Evolutionary conservation across 2,113 vertebrate genomes (phyloP).

Genomic region (Amphiprion percula): DNA sequence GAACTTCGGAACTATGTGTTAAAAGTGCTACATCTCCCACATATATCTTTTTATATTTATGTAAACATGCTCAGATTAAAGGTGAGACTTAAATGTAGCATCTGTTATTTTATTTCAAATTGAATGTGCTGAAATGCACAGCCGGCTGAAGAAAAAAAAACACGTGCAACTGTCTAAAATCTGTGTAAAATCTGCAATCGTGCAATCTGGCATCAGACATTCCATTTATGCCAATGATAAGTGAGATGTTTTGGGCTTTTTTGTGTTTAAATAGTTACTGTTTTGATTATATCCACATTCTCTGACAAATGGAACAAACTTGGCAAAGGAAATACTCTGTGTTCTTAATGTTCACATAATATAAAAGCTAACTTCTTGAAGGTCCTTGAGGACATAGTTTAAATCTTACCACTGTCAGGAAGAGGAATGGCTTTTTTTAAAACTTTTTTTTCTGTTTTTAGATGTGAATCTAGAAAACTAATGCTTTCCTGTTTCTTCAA

Average conservation of each 20-base stretch:
- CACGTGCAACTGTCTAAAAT: not conserved
- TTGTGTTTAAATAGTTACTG: constrained; percentile 14
- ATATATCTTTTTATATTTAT: too few species aligned
- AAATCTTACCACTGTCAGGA: constrained; percentile 9
- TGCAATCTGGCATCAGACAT: not conserved
- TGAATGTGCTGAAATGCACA: not conserved
- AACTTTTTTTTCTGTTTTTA: not conserved
- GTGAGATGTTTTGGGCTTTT: not conserved
- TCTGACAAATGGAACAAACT: constrained; percentile 19
- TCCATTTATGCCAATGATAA: not conserved
- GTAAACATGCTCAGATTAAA: not conserved
- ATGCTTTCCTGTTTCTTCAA: constrained; percentile 39
- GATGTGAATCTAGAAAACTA: constrained; percentile 25
- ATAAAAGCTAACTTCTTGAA: constrained; percentile 42
- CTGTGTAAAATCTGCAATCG: not conserved
- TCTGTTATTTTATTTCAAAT: not conserved
- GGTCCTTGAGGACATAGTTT: constrained; percentile 33
- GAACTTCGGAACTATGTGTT: not conserved
- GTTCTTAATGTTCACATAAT: constrained; percentile 51
- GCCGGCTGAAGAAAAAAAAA: not conserved
- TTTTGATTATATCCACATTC: constrained; percentile 26
- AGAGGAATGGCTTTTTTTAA: constrained; percentile 40
- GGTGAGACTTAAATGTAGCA: not conserved
- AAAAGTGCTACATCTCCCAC: not conserved
- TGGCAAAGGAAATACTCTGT: constrained; percentile 26